A percentile compares a stretch with the other conserved stretches of the same genome.
Conservation (phyloP, 2,888 invertebrate genomes). For the Acronicta aceris region DNA sequence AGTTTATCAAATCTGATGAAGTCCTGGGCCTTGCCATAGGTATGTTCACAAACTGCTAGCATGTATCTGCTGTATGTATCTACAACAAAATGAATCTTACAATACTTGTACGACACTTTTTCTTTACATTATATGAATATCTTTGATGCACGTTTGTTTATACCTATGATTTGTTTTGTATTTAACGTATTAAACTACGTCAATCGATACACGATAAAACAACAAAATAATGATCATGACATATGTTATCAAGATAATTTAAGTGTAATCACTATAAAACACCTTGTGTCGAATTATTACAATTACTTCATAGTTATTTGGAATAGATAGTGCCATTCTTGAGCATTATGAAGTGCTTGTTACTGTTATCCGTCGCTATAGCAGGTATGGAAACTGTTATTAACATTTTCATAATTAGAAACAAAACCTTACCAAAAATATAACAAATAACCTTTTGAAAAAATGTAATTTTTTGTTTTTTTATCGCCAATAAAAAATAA, state of each 20-base stretch:
- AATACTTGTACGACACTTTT: too few species aligned
- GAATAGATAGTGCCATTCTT: constrained; percentile 32
- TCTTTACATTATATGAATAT: too few species aligned
- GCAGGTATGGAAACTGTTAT: constrained; percentile 58
- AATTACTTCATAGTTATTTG: constrained; percentile 21
- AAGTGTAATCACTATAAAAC: constrained; percentile 30
- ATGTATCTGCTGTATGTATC: too few species aligned
- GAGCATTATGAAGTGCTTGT: constrained; percentile 61
- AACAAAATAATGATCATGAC: constrained; percentile 11
- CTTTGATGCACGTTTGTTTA: too few species aligned
- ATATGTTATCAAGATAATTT: constrained; percentile 16
- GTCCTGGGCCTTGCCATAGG: too few species aligned
- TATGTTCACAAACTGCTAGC: too few species aligned
- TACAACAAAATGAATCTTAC: too few species aligned
- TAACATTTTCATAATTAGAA: neutral
- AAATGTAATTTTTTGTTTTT: too few species aligned
- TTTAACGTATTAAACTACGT: neutral
- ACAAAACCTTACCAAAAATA: neutral
- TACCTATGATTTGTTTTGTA: too few species aligned
- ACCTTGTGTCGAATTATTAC: constrained; percentile 22
- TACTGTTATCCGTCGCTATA: constrained; percentile 65
- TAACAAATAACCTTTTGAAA: too few species aligned
- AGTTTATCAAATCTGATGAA: too few species aligned
- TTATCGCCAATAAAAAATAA: too few species aligned
- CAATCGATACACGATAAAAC: constrained; percentile 11